These are phyloP conservation scores for Zeuzera pyrina DNA, from an alignment of 2,888 invertebrate genomes.

Conservation along the genomic window DNA sequence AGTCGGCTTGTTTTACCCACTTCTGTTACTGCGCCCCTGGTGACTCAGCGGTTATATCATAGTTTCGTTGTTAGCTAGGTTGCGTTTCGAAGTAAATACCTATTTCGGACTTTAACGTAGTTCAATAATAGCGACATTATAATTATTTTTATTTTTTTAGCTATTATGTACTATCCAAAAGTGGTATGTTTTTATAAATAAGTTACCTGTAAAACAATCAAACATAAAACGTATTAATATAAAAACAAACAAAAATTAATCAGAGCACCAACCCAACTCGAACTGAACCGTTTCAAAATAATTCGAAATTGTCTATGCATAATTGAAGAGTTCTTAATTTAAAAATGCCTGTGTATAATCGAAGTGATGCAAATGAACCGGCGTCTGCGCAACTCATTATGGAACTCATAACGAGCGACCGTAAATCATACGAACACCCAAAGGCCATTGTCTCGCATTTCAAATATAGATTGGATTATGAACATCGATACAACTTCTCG, in stretches of 20 bases:
- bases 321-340: conserved; percentile 44
- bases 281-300: conserved; percentile 13
- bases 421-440: conserved; percentile 63
- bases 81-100: too few species aligned
- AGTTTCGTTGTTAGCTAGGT: not conserved
- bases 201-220: conserved; percentile 24
- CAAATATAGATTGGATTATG: conserved; percentile 30
- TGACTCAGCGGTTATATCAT: not conserved
- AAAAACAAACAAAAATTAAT: too few species aligned
- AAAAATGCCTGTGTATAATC: conserved; percentile 48
- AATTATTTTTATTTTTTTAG: too few species aligned
- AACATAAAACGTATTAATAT: conserved; percentile 8
- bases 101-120: too few species aligned
- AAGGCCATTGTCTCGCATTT: conserved; percentile 49
- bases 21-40: conserved; percentile 21
- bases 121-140: too few species aligned
- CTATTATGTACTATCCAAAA: too few species aligned
- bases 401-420: conserved; percentile 52
- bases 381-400: conserved; percentile 62
- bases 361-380: conserved; percentile 32
- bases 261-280: conserved; percentile 13
- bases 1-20: conserved; percentile 42
- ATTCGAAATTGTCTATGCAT: conserved; percentile 26
- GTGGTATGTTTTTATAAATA: too few species aligned
- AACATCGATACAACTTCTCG: conserved; percentile 42